A percentile compares a stretch with the other conserved stretches of the same genome.
Conservation (phyloP, 2,113 vertebrate genomes). For the Plecturocebus donacophilus region DNA sequence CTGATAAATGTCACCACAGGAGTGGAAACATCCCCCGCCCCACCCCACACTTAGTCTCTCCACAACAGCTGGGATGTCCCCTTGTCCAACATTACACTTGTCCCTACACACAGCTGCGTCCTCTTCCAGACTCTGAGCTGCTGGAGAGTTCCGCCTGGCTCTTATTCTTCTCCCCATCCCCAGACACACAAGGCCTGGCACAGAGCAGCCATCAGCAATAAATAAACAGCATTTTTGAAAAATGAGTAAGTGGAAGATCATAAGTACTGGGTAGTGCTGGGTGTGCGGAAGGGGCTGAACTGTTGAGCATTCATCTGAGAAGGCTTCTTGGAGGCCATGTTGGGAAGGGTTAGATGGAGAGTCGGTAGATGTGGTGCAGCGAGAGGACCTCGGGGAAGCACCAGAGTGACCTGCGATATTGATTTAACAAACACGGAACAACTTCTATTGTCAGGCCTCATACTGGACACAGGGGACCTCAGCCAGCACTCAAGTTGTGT, state of each 20-base stretch:
- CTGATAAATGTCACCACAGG: not conserved
- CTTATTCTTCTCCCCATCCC: not conserved
- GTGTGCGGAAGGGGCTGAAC: not conserved
- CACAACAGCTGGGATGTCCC: not conserved
- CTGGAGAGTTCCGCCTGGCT: not conserved
- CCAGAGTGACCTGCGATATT: not conserved
- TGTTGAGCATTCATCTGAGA: not conserved
- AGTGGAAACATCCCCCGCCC: too few relatives aligned
- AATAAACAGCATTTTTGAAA: not conserved
- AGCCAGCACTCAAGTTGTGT: not conserved
- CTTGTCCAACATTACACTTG: not conserved
- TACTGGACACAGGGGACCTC: constrained; percentile 3
- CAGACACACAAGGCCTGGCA: not conserved
- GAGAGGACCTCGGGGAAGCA: not conserved
- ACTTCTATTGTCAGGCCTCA: constrained; percentile 51
- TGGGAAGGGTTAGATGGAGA: not conserved
- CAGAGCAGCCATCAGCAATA: not conserved
- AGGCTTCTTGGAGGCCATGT: not conserved
- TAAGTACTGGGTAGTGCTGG: not conserved
- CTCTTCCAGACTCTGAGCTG: not conserved
- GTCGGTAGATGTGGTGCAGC: not conserved
- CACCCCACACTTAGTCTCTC: not conserved
- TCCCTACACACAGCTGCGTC: not conserved
- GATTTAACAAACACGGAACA: not conserved
- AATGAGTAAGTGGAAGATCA: not conserved